Base-by-base conservation (phyloP, 2,888 invertebrate genomes). In the Andrena bicolor region DNA sequence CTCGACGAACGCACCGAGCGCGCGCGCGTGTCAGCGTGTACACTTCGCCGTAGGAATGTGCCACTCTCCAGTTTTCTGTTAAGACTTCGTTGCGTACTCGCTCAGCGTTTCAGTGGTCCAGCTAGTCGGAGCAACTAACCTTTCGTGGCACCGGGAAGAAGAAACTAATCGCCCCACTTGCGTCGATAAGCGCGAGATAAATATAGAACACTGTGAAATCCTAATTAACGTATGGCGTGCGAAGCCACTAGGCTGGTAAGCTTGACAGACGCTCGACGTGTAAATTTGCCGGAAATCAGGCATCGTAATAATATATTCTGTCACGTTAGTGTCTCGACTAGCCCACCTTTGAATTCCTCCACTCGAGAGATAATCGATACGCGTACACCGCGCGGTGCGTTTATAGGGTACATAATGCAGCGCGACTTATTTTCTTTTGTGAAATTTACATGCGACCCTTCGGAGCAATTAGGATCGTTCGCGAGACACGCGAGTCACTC, bases 41-140 rank as follows among this genome's bases (percentile, higher is more conserved):
- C 4, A 6, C 48, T 26, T 56, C 56, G 10, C 23, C n/a, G 41
- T 26, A 75, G 58, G 41, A 73, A 79, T n/a, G 79, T 70, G 79
- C 65, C 79, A 70, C 76, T 61, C 30, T 48, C 48, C 41, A 61
- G 41, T 60, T 74, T 75, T 75, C 51, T 65, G 66, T 82, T 61
- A 23, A 63, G 32, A 30, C 51, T 71, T 28, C 68, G 26, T 63
- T 61, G n/a, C 35, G 26, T 6, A 28, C 41, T 48, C 26, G 26
- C 68, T 20, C 51, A 28, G 26, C 58, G 30, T 41, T 66, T 68
- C 71, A 10, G 10, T 35, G 65, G 53, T 20, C 13, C 23, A 41
- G 5, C 68, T 51, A 13, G 35, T 58, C 58, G 56, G 58, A 20
- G 32, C 20, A 35, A 61, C 10, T 20, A n/a, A 48, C 26, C 16